Percentiles rank a stretch among this genome's conserved stretches.
Conservation (phyloP, 2,797 vertebrate species). For the Parambassis ranga region DNA sequence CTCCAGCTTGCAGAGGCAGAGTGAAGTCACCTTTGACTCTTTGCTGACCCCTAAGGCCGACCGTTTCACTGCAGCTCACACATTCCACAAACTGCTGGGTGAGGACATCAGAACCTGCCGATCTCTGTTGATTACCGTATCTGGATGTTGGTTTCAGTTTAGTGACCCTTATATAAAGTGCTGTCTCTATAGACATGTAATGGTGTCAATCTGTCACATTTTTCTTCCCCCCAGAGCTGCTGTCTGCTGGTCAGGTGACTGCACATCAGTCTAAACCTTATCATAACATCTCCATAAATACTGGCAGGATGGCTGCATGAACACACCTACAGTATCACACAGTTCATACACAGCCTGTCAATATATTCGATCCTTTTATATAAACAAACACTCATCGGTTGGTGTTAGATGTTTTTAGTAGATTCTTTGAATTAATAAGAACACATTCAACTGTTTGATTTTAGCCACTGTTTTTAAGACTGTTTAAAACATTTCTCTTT, state of each 20-base stretch:
- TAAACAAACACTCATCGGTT: background rate
- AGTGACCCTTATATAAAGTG: background rate
- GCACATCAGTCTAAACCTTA: constrained; percentile 77
- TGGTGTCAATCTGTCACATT: background rate
- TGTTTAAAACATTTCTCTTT: constrained; percentile 6
- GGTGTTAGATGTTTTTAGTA: background rate
- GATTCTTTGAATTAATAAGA: background rate
- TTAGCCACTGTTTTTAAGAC: background rate
- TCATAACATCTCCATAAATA: constrained; percentile 67
- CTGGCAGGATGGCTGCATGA: constrained; percentile 32
- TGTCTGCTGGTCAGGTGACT: constrained; percentile 59
- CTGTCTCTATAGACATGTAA: background rate
- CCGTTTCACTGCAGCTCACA: constrained; percentile 70
- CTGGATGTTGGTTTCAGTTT: background rate
- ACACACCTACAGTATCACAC: background rate
- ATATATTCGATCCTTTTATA: background rate
- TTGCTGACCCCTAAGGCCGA: constrained; percentile 74
- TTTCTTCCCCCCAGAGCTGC: constrained; percentile 62
- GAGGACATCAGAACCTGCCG: constrained; percentile 24
- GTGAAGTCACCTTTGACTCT: constrained; percentile 68
- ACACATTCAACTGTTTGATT: background rate
- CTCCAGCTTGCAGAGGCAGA: constrained; percentile 57
- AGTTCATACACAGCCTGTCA: background rate
- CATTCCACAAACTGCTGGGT: constrained; percentile 80
- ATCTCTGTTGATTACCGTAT: no score